A percentile compares a stretch with the other conserved stretches of the same genome.
phyloP scores from a whole-genome alignment of 2,888 invertebrate species.

The Andrena dorsata region DNA sequence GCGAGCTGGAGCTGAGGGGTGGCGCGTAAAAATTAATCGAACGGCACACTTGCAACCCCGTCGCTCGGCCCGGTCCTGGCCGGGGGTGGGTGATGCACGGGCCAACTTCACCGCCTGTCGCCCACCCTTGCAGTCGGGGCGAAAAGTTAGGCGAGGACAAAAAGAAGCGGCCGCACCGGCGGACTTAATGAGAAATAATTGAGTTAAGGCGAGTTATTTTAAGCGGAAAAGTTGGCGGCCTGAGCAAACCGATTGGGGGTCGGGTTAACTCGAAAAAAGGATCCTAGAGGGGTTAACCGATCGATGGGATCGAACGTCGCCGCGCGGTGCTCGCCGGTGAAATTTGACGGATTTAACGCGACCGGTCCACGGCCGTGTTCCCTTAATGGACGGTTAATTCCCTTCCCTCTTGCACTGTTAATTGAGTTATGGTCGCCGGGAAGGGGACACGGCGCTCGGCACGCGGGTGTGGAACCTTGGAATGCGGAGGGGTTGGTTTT shows the following conservation, averaged over 20 bases:
- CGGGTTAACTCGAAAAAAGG: conserved; percentile 6
- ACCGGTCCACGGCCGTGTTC: conserved; percentile 11
- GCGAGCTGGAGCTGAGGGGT: background rate
- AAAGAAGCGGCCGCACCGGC: conserved; percentile 57
- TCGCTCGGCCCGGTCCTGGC: background rate
- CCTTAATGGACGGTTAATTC: conserved; percentile 18
- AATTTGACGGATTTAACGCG: conserved; percentile 19
- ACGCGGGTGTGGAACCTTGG: background rate
- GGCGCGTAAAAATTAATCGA: conserved; percentile 44
- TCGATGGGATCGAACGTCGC: conserved; percentile 1
- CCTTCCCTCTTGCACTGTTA: background rate
- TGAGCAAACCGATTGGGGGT: conserved; percentile 51
- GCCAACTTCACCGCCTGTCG: background rate
- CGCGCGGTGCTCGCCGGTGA: conserved; percentile 1
- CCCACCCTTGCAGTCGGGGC: background rate
- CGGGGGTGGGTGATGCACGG: background rate
- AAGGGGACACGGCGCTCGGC: background rate
- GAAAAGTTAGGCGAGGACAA: conserved; percentile 59
- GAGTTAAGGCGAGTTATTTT: conserved; percentile 74
- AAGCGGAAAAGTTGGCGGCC: conserved; percentile 71
- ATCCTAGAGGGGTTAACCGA: conserved; percentile 19
- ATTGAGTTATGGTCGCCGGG: conserved; percentile 11
- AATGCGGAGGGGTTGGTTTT: too few relatives aligned
- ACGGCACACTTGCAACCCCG: conserved; percentile 14
- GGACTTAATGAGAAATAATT: conserved; percentile 74